Percentiles rank a stretch among this genome's conserved stretches.
Conservation (phyloP, 2,113 vertebrate genomes). For the Neodon shergylaensis region DNA sequence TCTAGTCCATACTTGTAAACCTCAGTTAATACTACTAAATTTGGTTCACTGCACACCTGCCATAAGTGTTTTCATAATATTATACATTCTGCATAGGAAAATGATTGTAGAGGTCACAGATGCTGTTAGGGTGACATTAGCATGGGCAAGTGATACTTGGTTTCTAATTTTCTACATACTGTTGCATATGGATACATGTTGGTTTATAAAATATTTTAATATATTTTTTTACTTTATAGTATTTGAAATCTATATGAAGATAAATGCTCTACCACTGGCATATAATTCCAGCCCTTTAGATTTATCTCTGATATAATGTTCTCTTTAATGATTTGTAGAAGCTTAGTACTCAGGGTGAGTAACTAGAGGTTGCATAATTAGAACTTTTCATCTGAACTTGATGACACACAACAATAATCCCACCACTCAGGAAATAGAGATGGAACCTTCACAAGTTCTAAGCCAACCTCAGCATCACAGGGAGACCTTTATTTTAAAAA, state of each 20-base stretch:
- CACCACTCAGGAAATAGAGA: neutral
- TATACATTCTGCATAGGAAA: neutral
- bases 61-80: neutral
- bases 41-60: neutral
- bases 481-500: neutral
- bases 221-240: neutral
- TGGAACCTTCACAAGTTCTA: neutral
- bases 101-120: neutral
- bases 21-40: neutral
- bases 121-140: neutral
- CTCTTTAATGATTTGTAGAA: neutral
- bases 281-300: neutral
- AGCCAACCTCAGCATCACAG: neutral
- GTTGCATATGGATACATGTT: neutral
- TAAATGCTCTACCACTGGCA: neutral
- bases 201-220: neutral
- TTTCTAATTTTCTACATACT: neutral
- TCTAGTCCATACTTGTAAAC: neutral
- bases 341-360: neutral
- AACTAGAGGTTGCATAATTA: neutral
- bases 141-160: neutral
- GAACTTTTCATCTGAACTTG: neutral
- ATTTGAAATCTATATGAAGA: neutral
- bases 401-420: neutral
- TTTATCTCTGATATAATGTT: neutral